phyloP scores from a whole-genome alignment of 1,140 invertebrate genomes.

The Nomia melanderi region DNA sequence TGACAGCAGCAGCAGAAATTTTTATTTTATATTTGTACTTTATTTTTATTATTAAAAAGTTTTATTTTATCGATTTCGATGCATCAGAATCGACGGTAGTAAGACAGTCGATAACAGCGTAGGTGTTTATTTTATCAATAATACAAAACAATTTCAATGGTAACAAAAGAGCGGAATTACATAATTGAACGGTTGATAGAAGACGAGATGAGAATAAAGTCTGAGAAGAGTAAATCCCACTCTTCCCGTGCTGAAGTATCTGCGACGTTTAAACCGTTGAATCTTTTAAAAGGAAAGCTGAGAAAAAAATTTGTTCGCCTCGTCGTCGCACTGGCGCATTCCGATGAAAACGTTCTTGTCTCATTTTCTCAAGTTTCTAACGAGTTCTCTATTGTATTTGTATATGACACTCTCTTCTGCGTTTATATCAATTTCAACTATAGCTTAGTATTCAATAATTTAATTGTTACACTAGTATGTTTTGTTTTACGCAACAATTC shows the following conservation, averaged over 20 bases:
- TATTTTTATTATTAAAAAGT: too few species aligned
- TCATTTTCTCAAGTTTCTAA: not conserved
- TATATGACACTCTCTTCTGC: too few species aligned
- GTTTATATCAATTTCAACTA: not conserved
- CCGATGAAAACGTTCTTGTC: not conserved
- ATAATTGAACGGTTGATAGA: slow-evolving; percentile 22
- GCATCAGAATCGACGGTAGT: not conserved
- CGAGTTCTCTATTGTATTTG: too few species aligned
- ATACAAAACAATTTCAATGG: slow-evolving; percentile 30
- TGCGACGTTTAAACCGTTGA: slow-evolving; percentile 19
- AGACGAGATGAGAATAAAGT: slow-evolving; percentile 9
- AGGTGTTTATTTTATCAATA: slow-evolving; percentile 21
- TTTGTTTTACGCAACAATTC: too few species aligned
- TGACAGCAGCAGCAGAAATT: too few species aligned
- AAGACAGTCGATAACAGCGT: slow-evolving; percentile 3
- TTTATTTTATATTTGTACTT: too few species aligned
- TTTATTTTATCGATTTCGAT: slow-evolving; percentile 14
- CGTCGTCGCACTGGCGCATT: too few species aligned
- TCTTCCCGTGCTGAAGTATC: not conserved
- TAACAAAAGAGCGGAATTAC: slow-evolving; percentile 34
- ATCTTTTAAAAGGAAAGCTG: slow-evolving; percentile 5
- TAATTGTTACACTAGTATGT: too few species aligned
- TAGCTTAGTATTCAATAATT: not conserved
- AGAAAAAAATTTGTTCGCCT: slow-evolving; percentile 7
- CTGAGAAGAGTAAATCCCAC: slow-evolving; percentile 11